These are phyloP conservation scores for Hyles euphorbiae DNA, from an alignment of 1,140 invertebrate species.

Conservation along the genomic window DNA sequence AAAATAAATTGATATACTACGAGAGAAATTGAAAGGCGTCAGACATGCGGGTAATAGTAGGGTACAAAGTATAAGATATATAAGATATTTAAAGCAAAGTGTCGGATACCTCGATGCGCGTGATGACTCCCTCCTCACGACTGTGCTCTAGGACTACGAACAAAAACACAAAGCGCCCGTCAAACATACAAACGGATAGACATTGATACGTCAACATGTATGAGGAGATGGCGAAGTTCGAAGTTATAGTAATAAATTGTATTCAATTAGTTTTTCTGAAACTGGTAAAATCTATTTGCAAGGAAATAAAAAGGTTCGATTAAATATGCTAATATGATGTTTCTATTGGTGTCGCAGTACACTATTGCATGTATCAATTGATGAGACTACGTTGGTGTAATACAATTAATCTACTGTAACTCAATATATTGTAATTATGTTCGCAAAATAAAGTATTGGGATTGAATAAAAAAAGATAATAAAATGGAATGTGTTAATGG, in stretches of 20 bases:
- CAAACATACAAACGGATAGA: constrained; percentile 66
- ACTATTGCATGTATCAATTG: too few relatives aligned
- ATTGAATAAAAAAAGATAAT: too few relatives aligned
- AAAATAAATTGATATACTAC: constrained; percentile 1
- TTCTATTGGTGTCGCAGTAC: too few relatives aligned
- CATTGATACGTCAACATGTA: constrained; percentile 23
- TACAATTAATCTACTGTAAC: too few relatives aligned
- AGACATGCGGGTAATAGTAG: background rate
- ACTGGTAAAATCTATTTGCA: too few relatives aligned
- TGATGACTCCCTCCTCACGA: constrained; percentile 75
- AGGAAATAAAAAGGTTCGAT: too few relatives aligned
- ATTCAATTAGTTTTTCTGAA: background rate
- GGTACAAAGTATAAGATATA: background rate
- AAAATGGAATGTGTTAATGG: too few relatives aligned
- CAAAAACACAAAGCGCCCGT: constrained; percentile 71
- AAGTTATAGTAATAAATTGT: background rate
- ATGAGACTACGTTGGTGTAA: too few relatives aligned
- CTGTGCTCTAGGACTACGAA: constrained; percentile 76
- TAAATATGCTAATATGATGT: too few relatives aligned
- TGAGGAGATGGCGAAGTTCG: background rate
- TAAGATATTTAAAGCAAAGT: constrained; percentile 59
- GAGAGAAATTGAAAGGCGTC: background rate
- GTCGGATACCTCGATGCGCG: constrained; percentile 72
- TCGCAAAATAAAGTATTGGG: too few relatives aligned
- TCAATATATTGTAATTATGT: too few relatives aligned